A percentile compares a stretch with the other conserved stretches of the same genome.
phyloP scores from a whole-genome alignment of 1,140 invertebrate species.

The Babylonia areolata region DNA sequence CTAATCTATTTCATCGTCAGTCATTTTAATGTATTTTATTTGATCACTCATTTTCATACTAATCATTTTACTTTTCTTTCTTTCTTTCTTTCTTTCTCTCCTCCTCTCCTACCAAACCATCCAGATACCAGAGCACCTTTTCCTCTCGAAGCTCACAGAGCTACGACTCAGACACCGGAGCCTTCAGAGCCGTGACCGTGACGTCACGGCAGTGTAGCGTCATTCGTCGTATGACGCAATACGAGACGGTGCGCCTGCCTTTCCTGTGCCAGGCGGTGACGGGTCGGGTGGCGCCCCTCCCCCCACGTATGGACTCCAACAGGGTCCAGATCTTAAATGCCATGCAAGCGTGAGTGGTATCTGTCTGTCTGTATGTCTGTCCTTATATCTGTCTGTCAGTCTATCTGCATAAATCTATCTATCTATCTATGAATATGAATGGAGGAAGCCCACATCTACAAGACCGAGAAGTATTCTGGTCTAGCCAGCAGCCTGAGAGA shows the following conservation, averaged over 20 bases:
- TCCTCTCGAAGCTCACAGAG: neutral
- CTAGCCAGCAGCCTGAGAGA: too few relatives aligned
- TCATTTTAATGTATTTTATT: neutral
- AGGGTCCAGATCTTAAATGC: neutral
- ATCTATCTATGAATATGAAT: too few relatives aligned
- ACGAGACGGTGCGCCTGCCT: slow-evolving; percentile 18
- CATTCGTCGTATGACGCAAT: slow-evolving; percentile 12
- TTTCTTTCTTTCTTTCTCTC: too few relatives aligned
- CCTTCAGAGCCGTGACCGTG: neutral
- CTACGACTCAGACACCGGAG: neutral
- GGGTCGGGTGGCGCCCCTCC: neutral
- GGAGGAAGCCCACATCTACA: too few relatives aligned
- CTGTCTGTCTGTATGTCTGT: neutral
- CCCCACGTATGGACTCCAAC: neutral
- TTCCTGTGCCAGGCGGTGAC: slow-evolving; percentile 21
- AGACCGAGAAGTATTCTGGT: too few relatives aligned
- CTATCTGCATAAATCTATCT: too few relatives aligned
- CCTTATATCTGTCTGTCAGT: too few relatives aligned
- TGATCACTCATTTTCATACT: too few relatives aligned
- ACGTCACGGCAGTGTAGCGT: slow-evolving; percentile 21
- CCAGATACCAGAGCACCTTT: neutral
- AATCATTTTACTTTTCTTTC: too few relatives aligned
- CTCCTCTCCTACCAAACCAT: too few relatives aligned
- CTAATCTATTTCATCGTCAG: neutral
- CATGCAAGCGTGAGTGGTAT: slow-evolving; percentile 8